phyloP scores from a whole-genome alignment of 2,113 vertebrate genomes.

The Lasiurus cinereus region DNA sequence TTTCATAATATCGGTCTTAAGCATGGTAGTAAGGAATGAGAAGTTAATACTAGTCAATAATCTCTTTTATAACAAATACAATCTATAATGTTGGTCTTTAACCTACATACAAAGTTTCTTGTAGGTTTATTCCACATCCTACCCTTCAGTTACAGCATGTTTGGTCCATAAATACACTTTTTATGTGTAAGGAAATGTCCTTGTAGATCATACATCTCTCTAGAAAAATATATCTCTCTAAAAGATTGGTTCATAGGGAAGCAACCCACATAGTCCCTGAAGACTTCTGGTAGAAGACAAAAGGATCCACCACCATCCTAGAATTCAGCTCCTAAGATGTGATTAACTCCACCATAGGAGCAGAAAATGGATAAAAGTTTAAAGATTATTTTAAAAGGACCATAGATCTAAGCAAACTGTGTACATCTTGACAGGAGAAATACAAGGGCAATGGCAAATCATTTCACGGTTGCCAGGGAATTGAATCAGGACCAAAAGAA shows the following conservation, averaged over 20 bases:
- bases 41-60: constrained; percentile 34
- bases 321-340: constrained; percentile 32
- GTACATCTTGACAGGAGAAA: constrained; percentile 48
- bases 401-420: constrained; percentile 55
- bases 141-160: background rate
- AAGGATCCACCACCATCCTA: constrained; percentile 31
- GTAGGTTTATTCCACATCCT: constrained; percentile 48
- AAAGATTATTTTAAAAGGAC: constrained; percentile 66
- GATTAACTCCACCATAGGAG: constrained; percentile 58
- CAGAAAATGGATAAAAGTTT: constrained; percentile 64
- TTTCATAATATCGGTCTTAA: constrained; percentile 31
- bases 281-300: constrained; percentile 56
- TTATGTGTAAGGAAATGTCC: constrained; percentile 57
- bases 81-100: constrained; percentile 34
- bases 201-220: constrained; percentile 50
- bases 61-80: constrained; percentile 31
- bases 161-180: constrained; percentile 44
- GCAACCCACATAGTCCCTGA: constrained; percentile 15
- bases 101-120: constrained; percentile 37
- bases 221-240: constrained; percentile 51
- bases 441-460: constrained; percentile 49
- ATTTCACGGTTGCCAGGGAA: constrained; percentile 45
- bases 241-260: constrained; percentile 55
- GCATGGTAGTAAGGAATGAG: background rate
- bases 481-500: constrained; percentile 46